These are phyloP conservation scores for Eupsilia transversa DNA, from an alignment of 2,888 invertebrate genomes.

Conservation along the genomic window DNA sequence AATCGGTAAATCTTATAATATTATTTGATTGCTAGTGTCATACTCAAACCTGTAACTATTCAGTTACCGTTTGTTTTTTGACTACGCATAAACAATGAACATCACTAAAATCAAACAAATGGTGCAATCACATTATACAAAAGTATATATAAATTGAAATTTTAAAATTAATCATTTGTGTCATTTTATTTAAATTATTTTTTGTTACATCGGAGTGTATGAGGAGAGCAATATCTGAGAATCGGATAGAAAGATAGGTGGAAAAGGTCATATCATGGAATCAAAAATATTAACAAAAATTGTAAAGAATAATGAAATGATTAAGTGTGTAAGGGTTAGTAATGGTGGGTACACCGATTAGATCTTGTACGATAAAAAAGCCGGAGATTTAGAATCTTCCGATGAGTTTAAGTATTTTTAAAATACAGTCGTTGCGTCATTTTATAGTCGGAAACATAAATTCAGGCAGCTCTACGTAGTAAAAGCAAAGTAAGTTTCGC, in stretches of 20 bases:
- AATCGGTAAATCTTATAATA: conserved; percentile 78
- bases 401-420: conserved; percentile 86
- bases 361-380: conserved; percentile 82
- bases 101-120: conserved; percentile 75
- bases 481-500: conserved; percentile 66
- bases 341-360: conserved; percentile 84
- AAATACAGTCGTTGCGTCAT: conserved; percentile 85
- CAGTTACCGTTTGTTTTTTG: conserved; percentile 73
- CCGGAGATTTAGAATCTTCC: conserved; percentile 89
- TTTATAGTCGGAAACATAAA: conserved; percentile 76
- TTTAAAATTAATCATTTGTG: conserved; percentile 56
- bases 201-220: conserved; percentile 73
- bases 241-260: conserved; percentile 81
- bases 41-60: conserved; percentile 75
- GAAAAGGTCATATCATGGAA: conserved; percentile 89
- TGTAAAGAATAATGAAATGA: conserved; percentile 82
- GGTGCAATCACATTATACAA: conserved; percentile 82
- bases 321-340: conserved; percentile 83
- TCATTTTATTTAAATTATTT: conserved; percentile 71
- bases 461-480: conserved; percentile 77
- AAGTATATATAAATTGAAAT: conserved; percentile 71
- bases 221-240: conserved; percentile 85
- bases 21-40: conserved; percentile 82
- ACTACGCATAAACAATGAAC: conserved; percentile 74
- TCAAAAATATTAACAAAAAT: conserved; percentile 83